These are phyloP conservation scores for Pygoscelis antarcticus DNA, from an alignment of 2,113 vertebrate species.

Conservation along the genomic window DNA sequence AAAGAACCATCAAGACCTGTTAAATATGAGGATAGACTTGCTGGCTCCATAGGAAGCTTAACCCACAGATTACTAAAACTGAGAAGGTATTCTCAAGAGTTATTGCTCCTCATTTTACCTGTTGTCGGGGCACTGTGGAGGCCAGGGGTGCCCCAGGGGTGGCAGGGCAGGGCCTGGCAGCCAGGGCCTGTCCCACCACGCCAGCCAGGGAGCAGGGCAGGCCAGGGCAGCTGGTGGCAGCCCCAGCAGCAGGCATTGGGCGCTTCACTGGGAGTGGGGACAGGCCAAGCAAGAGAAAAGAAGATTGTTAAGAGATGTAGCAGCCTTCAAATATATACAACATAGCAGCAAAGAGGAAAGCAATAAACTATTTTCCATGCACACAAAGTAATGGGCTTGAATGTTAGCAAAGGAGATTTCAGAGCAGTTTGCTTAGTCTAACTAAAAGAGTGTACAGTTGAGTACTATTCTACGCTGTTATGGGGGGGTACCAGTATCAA, in stretches of 20 bases:
- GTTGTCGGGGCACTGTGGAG: accelerated
- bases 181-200: no score
- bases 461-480: accelerated
- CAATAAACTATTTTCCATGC: background rate
- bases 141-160: accelerated
- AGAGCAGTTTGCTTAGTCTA: background rate
- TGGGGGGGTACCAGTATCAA: background rate
- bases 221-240: background rate
- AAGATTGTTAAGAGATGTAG: background rate
- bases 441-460: background rate
- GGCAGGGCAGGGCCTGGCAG: background rate
- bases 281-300: background rate
- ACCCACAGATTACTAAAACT: background rate
- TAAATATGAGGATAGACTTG: background rate
- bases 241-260: background rate
- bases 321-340: background rate
- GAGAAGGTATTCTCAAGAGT: background rate
- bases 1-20: background rate
- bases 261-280: background rate
- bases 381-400: background rate
- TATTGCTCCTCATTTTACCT: background rate
- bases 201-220: background rate
- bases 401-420: background rate
- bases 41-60: background rate
- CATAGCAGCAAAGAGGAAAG: background rate